phyloP scores from a whole-genome alignment of 2,888 invertebrate genomes.

The Nasonia oneida region DNA sequence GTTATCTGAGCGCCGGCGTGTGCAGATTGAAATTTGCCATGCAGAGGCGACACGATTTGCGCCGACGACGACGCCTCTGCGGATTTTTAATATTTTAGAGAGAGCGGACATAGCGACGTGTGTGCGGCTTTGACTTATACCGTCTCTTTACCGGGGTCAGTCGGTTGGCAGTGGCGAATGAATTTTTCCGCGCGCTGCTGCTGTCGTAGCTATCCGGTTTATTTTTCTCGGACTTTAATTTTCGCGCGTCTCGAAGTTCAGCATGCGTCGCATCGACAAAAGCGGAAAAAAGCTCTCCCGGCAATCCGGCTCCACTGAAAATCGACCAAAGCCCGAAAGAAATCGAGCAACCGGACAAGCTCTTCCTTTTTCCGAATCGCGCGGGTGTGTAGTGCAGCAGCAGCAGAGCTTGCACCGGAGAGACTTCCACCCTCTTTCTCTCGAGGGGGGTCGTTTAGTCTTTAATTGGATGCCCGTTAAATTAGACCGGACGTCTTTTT shows the following conservation, averaged over 20 bases:
- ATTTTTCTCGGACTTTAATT: not conserved
- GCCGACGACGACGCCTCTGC: conserved; percentile 56
- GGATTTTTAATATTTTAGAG: conserved; percentile 67
- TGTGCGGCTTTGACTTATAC: conserved; percentile 50
- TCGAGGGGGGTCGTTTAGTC: conserved; percentile 69
- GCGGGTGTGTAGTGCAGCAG: not conserved
- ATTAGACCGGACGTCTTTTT: conserved; percentile 79
- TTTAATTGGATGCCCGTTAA: conserved; percentile 79
- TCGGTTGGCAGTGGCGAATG: not conserved
- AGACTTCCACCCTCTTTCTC: not conserved
- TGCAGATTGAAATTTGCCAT: conserved; percentile 78
- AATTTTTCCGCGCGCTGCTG: conserved; percentile 11
- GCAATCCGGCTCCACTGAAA: not conserved
- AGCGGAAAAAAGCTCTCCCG: not conserved
- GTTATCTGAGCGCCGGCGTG: conserved; percentile 73
- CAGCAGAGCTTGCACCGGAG: not conserved
- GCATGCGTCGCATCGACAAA: not conserved
- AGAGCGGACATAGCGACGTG: conserved; percentile 21
- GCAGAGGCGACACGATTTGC: conserved; percentile 64
- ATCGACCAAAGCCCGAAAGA: not conserved
- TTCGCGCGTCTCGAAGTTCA: not conserved
- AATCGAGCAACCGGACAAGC: not conserved
- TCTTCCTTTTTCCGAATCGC: conserved; percentile 50
- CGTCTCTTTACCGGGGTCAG: conserved; percentile 33
- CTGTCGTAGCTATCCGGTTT: too few relatives aligned